These are phyloP conservation scores for Entelurus aequoreus DNA, from an alignment of 2,113 vertebrate genomes.

Conservation along the genomic window DNA sequence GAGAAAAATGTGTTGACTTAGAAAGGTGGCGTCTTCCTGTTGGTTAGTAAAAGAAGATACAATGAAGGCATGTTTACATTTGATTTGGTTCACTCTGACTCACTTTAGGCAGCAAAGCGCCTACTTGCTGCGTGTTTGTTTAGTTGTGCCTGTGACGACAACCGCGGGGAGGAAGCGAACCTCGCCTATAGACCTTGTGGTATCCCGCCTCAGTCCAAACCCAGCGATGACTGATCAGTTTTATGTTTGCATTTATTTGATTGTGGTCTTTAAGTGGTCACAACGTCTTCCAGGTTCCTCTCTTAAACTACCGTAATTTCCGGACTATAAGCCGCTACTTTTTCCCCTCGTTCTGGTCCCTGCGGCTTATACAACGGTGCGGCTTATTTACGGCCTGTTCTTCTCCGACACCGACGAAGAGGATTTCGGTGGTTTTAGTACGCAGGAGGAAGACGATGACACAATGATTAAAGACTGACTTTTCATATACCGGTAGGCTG, in stretches of 20 bases:
- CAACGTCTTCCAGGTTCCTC: not conserved
- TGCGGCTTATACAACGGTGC: too few relatives aligned
- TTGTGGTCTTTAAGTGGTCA: not conserved
- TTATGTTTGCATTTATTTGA: not conserved
- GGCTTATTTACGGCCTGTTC: too few relatives aligned
- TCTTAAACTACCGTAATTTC: too few relatives aligned
- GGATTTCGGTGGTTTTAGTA: too few relatives aligned
- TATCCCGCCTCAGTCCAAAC: slow-evolving; percentile 39
- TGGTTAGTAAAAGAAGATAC: slow-evolving; percentile 15
- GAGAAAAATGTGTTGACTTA: slow-evolving; percentile 6
- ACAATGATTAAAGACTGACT: too few relatives aligned
- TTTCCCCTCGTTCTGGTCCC: too few relatives aligned
- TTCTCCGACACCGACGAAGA: too few relatives aligned
- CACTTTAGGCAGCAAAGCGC: slow-evolving; percentile 53
- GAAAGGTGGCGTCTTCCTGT: slow-evolving; percentile 25
- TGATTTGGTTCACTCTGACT: slow-evolving; percentile 58
- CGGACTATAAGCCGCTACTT: too few relatives aligned
- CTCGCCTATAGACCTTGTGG: slow-evolving; percentile 38
- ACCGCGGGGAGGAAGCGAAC: slow-evolving; percentile 38
- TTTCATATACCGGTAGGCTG: too few relatives aligned
- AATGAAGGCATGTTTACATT: slow-evolving; percentile 50
- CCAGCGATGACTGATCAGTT: slow-evolving; percentile 19
- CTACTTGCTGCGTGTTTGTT: slow-evolving; percentile 47
- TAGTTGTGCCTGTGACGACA: slow-evolving; percentile 47
- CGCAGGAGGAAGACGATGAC: too few relatives aligned